Evolutionary conservation across 2,888 invertebrate species (phyloP), one percentile per base, ranked within the genome.

Genomic region (Pterostichus niger): DNA sequence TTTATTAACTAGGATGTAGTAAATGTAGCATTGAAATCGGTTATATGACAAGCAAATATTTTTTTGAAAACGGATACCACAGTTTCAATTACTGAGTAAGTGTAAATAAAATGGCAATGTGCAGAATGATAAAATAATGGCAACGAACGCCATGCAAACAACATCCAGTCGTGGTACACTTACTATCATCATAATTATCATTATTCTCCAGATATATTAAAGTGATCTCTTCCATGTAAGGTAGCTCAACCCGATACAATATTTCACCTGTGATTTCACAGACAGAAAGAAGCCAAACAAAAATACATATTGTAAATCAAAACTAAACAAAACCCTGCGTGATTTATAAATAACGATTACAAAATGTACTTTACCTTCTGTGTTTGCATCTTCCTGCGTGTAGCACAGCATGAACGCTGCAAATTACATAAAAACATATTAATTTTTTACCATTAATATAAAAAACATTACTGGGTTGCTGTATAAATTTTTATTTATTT

Each of bases 371-470:
- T 88, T 95, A 96, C 96, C 96, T 94, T 96, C 96, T 89, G 95
- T 94, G 91, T 95, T 96, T 89, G 96, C 93, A 91, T 96, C 96
- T 92, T 96, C 96, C 93, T 96, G 96, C 88, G 96, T 96, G 93
- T 96, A 96, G 94, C 96, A 96, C 92, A 96, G 94, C 96, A 96
- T 96, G 94, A 96, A 96, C 91, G 96, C 96, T 96, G 94, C 90
- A 96, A 95, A 92, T 7, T 40, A 93, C 91, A 64, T 35, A 6
- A 40, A 17, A 17, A 44, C 44, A 68, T 13, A 64, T 64, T 64
- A 33, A 35, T 35, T 64, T 35, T 17, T 93, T 91, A 88, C 89
- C 31, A 11, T 7, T 33, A 35, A 2, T 13, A 24, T 24, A 24
- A 88, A 87, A 83, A 24, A 49, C n/a, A 49, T 11, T n/a, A 49